Evolutionary conservation across 2,888 invertebrate species (phyloP).

Genomic region (Griposia aprilina): DNA sequence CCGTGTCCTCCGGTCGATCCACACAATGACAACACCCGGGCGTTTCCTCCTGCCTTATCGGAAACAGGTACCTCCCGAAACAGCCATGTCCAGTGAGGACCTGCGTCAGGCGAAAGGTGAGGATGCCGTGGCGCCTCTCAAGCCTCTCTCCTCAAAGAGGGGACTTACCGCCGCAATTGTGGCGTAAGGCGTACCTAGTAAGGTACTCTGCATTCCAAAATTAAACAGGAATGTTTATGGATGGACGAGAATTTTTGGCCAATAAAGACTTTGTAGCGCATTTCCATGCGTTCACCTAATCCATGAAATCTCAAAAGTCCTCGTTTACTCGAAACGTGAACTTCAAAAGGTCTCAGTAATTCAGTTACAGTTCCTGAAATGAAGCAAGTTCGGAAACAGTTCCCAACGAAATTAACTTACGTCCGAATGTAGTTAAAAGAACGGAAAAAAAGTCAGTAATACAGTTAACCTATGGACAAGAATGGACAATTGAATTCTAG

Average conservation of each 20-base stretch:
- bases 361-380: constrained; percentile 48
- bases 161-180: too few species aligned
- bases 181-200: too few species aligned
- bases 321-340: constrained; percentile 20
- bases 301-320: constrained; percentile 32
- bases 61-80: too few species aligned
- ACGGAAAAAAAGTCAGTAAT: constrained; percentile 20
- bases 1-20: too few species aligned
- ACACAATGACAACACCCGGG: too few species aligned
- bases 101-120: too few species aligned
- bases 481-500: not conserved
- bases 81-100: too few species aligned
- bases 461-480: constrained; percentile 10
- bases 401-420: constrained; percentile 49
- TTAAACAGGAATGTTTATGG: not conserved
- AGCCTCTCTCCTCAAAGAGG: too few species aligned
- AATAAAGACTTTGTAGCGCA: not conserved
- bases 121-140: too few species aligned
- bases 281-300: not conserved
- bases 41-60: too few species aligned
- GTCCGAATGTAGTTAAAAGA: constrained; percentile 41
- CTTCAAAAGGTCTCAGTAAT: constrained; percentile 48
- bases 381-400: constrained; percentile 45
- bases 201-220: not conserved
- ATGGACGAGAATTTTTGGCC: not conserved